phyloP scores from a whole-genome alignment of 2,113 vertebrate species.

The Eupsittula cactorum region DNA sequence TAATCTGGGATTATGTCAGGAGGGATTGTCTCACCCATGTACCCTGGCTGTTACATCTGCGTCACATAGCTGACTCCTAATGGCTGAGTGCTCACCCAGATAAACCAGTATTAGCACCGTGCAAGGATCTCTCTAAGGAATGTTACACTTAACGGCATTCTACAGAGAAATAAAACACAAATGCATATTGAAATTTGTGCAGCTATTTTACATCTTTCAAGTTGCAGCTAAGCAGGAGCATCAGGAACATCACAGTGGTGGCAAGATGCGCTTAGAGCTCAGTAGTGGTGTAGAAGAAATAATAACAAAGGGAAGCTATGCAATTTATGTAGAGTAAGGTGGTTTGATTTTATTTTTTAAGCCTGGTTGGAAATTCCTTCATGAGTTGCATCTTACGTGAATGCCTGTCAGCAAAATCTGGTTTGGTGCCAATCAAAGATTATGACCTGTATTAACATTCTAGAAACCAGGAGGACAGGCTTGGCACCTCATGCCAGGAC shows the following conservation, averaged over 20 bases:
- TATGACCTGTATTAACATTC: slow-evolving; percentile 10
- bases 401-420: neutral
- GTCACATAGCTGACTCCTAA: fast-evolving
- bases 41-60: neutral
- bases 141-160: fast-evolving
- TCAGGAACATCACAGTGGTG: neutral
- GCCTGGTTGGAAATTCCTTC: neutral
- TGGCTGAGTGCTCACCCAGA: neutral
- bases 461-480: neutral
- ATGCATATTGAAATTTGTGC: neutral
- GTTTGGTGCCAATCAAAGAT: slow-evolving; percentile 17
- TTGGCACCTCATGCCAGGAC: neutral
- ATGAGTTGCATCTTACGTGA: neutral
- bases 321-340: neutral
- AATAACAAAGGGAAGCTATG: neutral
- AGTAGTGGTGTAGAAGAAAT: neutral
- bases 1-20: neutral
- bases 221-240: neutral
- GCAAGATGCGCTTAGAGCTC: neutral
- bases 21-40: neutral
- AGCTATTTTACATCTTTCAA: neutral
- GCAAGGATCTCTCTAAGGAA: neutral
- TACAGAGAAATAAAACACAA: neutral
- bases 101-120: neutral
- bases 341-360: neutral